These are phyloP conservation scores for Gasteruption jaculator DNA, from an alignment of 2,888 invertebrate genomes.

Conservation along the genomic window DNA sequence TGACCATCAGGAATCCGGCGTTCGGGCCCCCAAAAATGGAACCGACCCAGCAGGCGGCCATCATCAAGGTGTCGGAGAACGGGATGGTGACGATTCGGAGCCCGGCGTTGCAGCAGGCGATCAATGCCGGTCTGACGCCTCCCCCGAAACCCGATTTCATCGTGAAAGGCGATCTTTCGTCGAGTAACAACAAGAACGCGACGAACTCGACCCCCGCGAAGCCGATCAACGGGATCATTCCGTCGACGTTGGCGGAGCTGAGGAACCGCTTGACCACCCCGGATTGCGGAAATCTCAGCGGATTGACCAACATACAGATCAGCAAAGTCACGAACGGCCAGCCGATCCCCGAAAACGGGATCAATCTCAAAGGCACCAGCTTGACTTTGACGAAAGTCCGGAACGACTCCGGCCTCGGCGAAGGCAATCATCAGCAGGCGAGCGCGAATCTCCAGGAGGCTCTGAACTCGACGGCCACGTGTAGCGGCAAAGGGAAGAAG, in stretches of 20 bases:
- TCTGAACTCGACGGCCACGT: conserved; percentile 31
- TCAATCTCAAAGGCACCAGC: conserved; percentile 47
- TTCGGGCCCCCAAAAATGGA: conserved; percentile 62
- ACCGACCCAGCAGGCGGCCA: conserved; percentile 59
- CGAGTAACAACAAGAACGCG: conserved; percentile 20
- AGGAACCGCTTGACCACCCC: conserved; percentile 35
- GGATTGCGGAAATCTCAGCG: conserved; percentile 38
- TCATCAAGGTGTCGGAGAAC: conserved; percentile 64
- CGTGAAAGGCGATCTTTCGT: conserved; percentile 41
- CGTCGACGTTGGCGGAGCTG: conserved; percentile 42
- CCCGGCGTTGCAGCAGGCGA: conserved; percentile 59
- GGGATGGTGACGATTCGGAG: conserved; percentile 84
- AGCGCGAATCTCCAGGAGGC: conserved; percentile 33
- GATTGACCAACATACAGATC: conserved; percentile 47
- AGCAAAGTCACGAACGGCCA: conserved; percentile 48
- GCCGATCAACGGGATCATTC: conserved; percentile 36
- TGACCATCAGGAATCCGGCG: conserved; percentile 75
- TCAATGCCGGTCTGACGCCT: conserved; percentile 47
- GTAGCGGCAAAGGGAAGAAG: conserved; percentile 43
- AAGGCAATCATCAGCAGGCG: conserved; percentile 23
- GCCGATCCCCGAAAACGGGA: conserved; percentile 47
- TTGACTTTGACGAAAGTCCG: conserved; percentile 47
- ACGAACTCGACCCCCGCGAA: conserved; percentile 23
- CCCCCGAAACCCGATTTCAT: conserved; percentile 48
- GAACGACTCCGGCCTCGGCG: conserved; percentile 21